Conservation (phyloP, 1,140 invertebrate species). For the Ctenoplectra terminalis region DNA sequence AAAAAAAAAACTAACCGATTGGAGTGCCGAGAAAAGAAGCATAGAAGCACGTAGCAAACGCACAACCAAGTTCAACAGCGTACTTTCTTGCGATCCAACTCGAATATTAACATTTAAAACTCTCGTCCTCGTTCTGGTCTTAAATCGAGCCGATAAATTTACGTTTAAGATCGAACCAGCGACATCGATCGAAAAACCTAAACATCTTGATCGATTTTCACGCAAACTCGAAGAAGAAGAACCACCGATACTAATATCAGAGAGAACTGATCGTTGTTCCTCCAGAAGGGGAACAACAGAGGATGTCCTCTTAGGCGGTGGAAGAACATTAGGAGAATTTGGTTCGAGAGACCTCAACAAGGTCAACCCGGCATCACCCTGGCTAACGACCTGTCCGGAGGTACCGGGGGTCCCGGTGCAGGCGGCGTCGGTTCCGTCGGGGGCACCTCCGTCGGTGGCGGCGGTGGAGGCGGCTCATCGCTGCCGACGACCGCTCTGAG, state of each 20-base stretch:
- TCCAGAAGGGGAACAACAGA: slow-evolving; percentile 14
- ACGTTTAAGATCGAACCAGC: too few relatives aligned
- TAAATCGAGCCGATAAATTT: too few relatives aligned
- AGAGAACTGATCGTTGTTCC: not conserved
- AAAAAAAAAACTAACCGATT: too few relatives aligned
- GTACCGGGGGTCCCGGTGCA: slow-evolving; percentile 79
- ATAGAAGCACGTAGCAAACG: too few relatives aligned
- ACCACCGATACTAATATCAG: too few relatives aligned
- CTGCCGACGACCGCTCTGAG: slow-evolving; percentile 82
- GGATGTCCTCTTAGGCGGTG: slow-evolving; percentile 51
- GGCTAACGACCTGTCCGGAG: slow-evolving; percentile 82
- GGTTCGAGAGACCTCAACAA: slow-evolving; percentile 69
- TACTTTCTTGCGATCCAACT: too few relatives aligned
- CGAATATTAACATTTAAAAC: too few relatives aligned
- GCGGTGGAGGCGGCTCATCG: slow-evolving; percentile 67
- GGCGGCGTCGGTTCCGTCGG: slow-evolving; percentile 78
- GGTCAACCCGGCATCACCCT: slow-evolving; percentile 82
- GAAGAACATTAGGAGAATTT: slow-evolving; percentile 23
- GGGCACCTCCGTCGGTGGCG: slow-evolving; percentile 70
- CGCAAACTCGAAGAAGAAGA: not conserved
- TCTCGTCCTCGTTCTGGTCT: too few relatives aligned
- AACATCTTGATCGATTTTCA: not conserved
- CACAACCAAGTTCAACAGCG: too few relatives aligned
- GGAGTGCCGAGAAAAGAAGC: too few relatives aligned
- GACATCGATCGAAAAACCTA: too few relatives aligned